Base-by-base conservation (phyloP, 2,888 invertebrate genomes). In the Scrobipalpa atriplicella region DNA sequence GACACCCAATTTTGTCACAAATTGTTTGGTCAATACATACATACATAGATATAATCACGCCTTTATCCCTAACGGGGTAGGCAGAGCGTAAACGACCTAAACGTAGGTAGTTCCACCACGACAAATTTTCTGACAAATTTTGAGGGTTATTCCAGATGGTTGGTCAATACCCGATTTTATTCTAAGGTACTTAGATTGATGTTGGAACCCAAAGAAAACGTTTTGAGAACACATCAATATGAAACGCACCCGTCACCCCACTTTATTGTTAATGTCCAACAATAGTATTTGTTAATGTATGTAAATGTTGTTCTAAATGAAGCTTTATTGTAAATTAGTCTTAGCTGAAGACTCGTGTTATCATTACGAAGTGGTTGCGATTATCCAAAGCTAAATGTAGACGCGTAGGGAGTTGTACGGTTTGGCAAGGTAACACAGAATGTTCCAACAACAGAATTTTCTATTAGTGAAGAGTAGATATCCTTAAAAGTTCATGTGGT, bases 281-380 rank as follows among this genome's bases (percentile, higher is more conserved):
- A 81, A 79, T 80, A 78, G 77, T 79, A 80, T 79, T 84, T 85
- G 84, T 86, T 86, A 87, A 82, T 83, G 80, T 87, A 85, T 88
- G 85, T 88, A 87, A 87, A 90, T 90, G 89, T 89, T 90, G 89
- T 89, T 90, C 84, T 89, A 84, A 86, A 81, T 29, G 81, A 91
- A 90, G 91, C 91, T 91, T 92, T 91, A 91, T 90, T 90, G 86
- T 90, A 90, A 87, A 84, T 86, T 91, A 90, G 90, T 86, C 75
- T 85, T 90, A 90, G 86, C 78, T 79, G 77, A 88, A 88, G 85
- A 80, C 77, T 71, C 67, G 79, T 79, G 80, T 86, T 87, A 82
- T 87, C 77, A 85, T 87, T 88, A 83, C 81, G 81, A 84, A 86
- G 81, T 86, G 77, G 85, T 87, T 87, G 83, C 81, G 83, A 84